These are phyloP conservation scores for Dolichoris vasculosae DNA, from an alignment of 1,140 invertebrate species.

Conservation along the genomic window DNA sequence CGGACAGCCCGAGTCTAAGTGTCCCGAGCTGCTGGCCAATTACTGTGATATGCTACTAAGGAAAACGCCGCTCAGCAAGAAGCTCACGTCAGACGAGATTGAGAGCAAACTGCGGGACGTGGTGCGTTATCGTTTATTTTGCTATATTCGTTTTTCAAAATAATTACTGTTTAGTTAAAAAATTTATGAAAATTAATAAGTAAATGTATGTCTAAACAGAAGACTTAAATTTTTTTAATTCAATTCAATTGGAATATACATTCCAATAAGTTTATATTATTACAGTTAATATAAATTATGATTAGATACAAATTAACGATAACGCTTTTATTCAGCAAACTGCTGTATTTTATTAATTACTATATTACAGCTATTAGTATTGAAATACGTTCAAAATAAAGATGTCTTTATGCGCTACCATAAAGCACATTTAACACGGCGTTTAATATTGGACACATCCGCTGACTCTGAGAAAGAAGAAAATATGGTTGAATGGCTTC, in stretches of 20 bases:
- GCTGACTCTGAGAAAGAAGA: constrained; percentile 99
- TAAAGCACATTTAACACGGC: constrained; percentile 96
- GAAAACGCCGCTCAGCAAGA: constrained; percentile 96
- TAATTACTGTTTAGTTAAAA: too few relatives aligned
- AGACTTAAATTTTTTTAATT: too few relatives aligned
- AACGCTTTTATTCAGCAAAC: too few relatives aligned
- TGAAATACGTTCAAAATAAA: constrained; percentile 99
- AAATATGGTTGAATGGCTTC: constrained; percentile 98
- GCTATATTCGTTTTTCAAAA: too few relatives aligned
- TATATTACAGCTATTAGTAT: constrained; percentile 85
- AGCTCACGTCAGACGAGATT: constrained; percentile 97
- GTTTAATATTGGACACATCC: constrained; percentile 96
- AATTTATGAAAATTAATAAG: too few relatives aligned
- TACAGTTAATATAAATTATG: too few relatives aligned
- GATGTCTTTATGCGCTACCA: constrained; percentile 99
- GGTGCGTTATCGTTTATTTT: constrained; percentile 71
- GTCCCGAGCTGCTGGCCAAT: constrained; percentile 98
- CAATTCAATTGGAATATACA: too few relatives aligned
- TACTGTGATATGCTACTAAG: constrained; percentile 99
- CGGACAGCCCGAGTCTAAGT: constrained; percentile 92
- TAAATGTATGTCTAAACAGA: too few relatives aligned
- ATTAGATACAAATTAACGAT: too few relatives aligned
- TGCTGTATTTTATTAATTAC: background rate
- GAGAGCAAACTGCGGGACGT: constrained; percentile 95
- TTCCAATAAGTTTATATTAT: too few relatives aligned